These are phyloP conservation scores for Petrosia ficiformis DNA, from an alignment of 37 sponge, comb jelly and placozoan genomes.

Conservation along the genomic window DNA sequence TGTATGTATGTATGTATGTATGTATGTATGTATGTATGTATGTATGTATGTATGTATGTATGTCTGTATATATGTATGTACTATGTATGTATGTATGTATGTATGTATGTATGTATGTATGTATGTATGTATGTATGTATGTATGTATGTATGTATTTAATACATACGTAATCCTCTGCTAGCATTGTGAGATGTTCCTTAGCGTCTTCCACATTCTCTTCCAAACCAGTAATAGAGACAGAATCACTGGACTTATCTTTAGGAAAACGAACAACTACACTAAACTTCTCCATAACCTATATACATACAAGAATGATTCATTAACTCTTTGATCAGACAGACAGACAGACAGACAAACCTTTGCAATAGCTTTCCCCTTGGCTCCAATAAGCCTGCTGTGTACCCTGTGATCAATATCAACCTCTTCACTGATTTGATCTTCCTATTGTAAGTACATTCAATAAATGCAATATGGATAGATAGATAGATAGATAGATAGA, in stretches of 20 bases:
- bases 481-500: constrained; percentile 3
- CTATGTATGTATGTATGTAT: no score
- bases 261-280: constrained; percentile 82
- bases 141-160: no score
- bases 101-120: background rate
- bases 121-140: no score
- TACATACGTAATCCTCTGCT: constrained; percentile 85
- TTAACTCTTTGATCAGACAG: no score
- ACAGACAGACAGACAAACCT: no score
- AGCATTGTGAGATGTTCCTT: constrained; percentile 76
- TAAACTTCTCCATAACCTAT: constrained; percentile 74
- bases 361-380: constrained; percentile 75
- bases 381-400: constrained; percentile 87
- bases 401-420: constrained; percentile 76
- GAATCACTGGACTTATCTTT: constrained; percentile 58
- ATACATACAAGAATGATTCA: background rate
- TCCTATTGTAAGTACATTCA: no score
- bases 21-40: no score
- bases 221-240: constrained; percentile 73
- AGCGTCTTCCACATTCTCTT: constrained; percentile 87
- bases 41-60: no score
- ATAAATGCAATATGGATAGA: no score
- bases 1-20: no score
- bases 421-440: constrained; percentile 69
- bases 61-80: no score